Conservation (phyloP, 64 coral and sea anemone genomes). For the Actinia equina region DNA sequence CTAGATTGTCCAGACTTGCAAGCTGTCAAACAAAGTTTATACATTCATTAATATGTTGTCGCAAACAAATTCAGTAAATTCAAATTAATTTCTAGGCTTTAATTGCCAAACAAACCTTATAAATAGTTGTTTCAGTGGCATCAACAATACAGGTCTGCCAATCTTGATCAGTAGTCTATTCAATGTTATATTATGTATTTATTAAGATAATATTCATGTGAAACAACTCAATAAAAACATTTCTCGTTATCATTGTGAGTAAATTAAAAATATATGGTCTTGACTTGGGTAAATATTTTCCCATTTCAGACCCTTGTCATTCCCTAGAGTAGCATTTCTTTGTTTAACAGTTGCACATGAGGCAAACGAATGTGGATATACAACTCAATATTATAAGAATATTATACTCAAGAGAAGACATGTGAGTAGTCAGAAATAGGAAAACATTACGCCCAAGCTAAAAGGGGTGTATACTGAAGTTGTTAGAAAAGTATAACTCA, state of each 20-base stretch:
- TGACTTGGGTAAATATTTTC: too few species aligned
- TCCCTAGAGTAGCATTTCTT: background rate
- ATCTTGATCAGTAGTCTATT: conserved; percentile 88
- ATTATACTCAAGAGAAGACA: background rate
- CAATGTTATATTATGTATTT: too few species aligned
- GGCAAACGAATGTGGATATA: too few species aligned
- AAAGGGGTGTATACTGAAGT: too few species aligned
- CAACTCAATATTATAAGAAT: background rate
- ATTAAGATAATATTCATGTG: background rate
- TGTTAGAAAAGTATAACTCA: background rate
- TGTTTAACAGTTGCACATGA: background rate
- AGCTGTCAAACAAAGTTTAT: conserved; percentile 34
- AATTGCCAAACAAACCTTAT: conserved; percentile 59
- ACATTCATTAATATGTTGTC: too few species aligned
- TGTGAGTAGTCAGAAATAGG: too few species aligned
- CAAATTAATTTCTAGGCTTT: background rate
- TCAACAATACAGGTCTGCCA: conserved; percentile 81
- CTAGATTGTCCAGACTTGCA: conserved; percentile 81
- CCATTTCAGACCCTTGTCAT: background rate
- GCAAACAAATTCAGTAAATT: background rate
- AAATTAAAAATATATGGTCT: too few species aligned
- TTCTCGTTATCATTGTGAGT: too few species aligned
- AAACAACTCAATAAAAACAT: too few species aligned
- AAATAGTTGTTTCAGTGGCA: conserved; percentile 56
- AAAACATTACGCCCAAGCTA: too few species aligned